Conservation (phyloP, 2,113 vertebrate species). For the Notothenia coriiceps region DNA sequence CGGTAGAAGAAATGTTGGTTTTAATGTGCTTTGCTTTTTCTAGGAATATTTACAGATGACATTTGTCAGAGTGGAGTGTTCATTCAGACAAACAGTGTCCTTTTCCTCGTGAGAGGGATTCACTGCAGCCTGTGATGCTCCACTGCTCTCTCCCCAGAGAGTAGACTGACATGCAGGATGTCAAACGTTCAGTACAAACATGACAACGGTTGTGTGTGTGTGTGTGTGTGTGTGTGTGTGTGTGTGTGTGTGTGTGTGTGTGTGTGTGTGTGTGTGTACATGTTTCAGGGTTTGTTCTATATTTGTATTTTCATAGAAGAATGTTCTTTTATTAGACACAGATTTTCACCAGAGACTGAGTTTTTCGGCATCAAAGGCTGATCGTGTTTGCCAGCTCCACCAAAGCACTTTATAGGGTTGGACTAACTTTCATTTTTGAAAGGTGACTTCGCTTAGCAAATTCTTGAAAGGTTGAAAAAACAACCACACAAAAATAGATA, state of each 20-base stretch:
- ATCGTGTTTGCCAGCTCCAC: not conserved
- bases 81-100: constrained; percentile 27
- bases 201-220: constrained; percentile 14
- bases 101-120: constrained; percentile 20
- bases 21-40: constrained; percentile 17
- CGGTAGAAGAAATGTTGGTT: not conserved
- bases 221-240: not conserved
- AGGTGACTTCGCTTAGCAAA: constrained; percentile 13
- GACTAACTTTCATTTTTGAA: not conserved
- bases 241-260: not conserved
- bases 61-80: constrained; percentile 14
- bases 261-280: not conserved
- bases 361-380: not conserved
- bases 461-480: not conserved
- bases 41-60: constrained; percentile 26
- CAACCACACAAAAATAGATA: not conserved
- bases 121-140: constrained; percentile 30
- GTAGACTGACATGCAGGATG: constrained; percentile 49
- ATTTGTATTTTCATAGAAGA: not conserved
- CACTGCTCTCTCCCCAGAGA: constrained; percentile 39
- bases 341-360: constrained; percentile 32
- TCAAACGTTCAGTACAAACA: constrained; percentile 47
- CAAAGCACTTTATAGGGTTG: constrained; percentile 13
- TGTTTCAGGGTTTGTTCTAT: constrained; percentile 17
- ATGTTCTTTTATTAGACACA: constrained; percentile 22